Base-by-base conservation (phyloP, 2,888 invertebrate species). In the Mellilla xanthometata region DNA sequence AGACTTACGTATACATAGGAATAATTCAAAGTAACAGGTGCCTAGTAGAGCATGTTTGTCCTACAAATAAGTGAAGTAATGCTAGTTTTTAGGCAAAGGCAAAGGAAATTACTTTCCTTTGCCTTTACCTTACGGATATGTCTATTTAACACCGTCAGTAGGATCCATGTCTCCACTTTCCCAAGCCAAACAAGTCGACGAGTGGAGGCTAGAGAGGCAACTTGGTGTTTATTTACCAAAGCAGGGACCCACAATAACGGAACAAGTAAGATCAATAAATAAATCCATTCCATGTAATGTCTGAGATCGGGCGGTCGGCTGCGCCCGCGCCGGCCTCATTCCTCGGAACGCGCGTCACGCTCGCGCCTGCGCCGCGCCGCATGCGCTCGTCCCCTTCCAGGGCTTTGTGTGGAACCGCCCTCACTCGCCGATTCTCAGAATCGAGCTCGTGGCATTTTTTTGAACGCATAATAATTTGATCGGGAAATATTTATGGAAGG, bases 401-500 rank as follows among this genome's bases (percentile, higher is more conserved):
- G 61, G 72, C 83, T 81, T 83, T 87, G 82, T 81, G 79, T 79
- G 62, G 69, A 82, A 82, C 87, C 86, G 85, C 86, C 84, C 83
- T 77, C 68, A 75, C 74, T 68, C 62, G 72, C 60, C 60, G 70
- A 66, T 87, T 88, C 88, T 71, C 61, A 76, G 88, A 88, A 88
- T 76, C 62, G 78, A 72, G 72, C 81, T 85, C 77, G 80, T 83
- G 81, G 85, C 78, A 81, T 84, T 87, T 88, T 88, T 89, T 86
- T 79, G 76, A 72, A 72, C 75, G 81, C 79, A 83, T 85, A 82
- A 86, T 87, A 87, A 88, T 88, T 88, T 86, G 85, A 88, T 89
- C 81, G 86, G 88, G 86, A 86, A 89, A 88, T 88, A 88, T 88
- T 88, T 87, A 86, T 87, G 83, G 86, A 86, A 84, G 79, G 87